phyloP scores from a whole-genome alignment of 2,888 invertebrate species.

The Eristalis tenax region DNA sequence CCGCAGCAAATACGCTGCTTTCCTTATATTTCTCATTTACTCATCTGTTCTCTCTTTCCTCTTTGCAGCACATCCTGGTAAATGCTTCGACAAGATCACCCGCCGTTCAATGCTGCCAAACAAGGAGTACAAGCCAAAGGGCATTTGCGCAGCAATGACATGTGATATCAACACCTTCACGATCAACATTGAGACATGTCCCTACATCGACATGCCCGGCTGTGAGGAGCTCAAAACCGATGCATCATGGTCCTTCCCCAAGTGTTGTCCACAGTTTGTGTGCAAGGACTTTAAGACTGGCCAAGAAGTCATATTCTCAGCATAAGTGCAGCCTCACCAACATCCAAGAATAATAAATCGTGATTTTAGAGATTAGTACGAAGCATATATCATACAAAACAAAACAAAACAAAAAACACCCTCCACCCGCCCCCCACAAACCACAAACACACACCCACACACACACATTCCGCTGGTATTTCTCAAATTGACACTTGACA shows the following conservation, averaged over 20 bases:
- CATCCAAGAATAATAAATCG: constrained; percentile 13
- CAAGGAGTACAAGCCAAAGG: constrained; percentile 81
- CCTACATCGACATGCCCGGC: constrained; percentile 79
- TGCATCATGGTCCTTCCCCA: constrained; percentile 79
- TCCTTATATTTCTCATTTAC: neutral
- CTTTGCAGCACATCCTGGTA: constrained; percentile 79
- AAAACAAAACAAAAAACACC: too few relatives aligned
- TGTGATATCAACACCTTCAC: constrained; percentile 78
- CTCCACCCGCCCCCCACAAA: neutral
- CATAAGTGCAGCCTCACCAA: constrained; percentile 69
- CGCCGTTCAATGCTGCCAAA: constrained; percentile 78
- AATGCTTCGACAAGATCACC: constrained; percentile 80
- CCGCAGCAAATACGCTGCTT: too few relatives aligned
- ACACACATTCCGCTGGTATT: neutral
- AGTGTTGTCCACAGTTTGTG: constrained; percentile 80
- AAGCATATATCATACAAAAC: constrained; percentile 29
- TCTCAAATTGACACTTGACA: constrained; percentile 26
- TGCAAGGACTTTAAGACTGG: constrained; percentile 80
- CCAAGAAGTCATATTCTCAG: constrained; percentile 78
- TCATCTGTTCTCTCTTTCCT: neutral
- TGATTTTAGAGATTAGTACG: constrained; percentile 57
- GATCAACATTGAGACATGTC: constrained; percentile 80
- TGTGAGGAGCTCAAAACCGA: constrained; percentile 80
- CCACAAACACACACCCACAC: constrained; percentile 4
- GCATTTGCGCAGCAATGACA: constrained; percentile 80